Conservation (phyloP, 2,113 vertebrate species). For the Cebidichthys violaceus region DNA sequence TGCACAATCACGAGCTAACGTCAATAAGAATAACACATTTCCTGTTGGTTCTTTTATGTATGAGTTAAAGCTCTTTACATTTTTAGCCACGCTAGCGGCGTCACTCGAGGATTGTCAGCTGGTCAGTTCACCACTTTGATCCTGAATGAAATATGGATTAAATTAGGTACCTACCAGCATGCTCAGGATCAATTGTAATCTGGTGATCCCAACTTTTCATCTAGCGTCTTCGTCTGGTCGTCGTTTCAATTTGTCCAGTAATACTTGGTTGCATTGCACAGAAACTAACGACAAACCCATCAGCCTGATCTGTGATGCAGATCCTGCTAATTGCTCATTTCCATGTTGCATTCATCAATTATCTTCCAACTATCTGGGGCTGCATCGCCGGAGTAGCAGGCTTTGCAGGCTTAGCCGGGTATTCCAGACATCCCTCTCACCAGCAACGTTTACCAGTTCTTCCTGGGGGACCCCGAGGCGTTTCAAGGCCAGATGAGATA, state of each 20-base stretch:
- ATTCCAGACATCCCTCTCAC: background rate
- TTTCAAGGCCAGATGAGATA: background rate
- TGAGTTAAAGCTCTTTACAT: background rate
- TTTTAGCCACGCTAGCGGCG: too few relatives aligned
- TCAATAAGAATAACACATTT: background rate
- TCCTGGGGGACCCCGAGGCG: background rate
- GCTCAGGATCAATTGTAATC: background rate
- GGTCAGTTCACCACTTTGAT: background rate
- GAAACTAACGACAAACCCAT: background rate
- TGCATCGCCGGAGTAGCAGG: background rate
- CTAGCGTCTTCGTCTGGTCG: background rate
- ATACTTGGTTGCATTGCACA: background rate
- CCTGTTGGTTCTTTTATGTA: background rate
- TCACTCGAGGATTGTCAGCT: background rate
- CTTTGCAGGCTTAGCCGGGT: background rate
- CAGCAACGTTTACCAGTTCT: background rate
- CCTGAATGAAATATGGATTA: background rate
- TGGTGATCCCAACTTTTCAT: background rate
- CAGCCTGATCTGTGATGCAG: background rate
- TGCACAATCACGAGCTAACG: background rate
- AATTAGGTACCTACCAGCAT: background rate
- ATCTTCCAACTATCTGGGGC: background rate
- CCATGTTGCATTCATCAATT: background rate
- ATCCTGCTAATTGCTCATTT: background rate
- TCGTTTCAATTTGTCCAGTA: background rate